Evolutionary conservation across 2,113 vertebrate species (phyloP), one percentile per base, ranked within the genome.

Genomic region (Riparia riparia): DNA sequence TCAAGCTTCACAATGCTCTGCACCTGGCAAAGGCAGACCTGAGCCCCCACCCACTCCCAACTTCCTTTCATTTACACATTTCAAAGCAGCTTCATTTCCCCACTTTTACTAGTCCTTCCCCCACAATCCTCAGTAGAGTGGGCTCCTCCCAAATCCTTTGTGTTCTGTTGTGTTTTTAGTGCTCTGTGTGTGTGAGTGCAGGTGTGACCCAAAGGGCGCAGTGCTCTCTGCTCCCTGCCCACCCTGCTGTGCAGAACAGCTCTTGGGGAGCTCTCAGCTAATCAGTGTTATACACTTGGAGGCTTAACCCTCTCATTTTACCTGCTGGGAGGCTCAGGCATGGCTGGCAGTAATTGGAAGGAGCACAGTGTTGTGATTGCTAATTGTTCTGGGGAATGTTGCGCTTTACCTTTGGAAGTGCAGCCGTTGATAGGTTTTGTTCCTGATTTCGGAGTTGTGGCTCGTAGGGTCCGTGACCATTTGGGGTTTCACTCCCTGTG

Each of bases 261-360:
- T 50, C 95, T 50, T 4, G 5, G 74, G 64, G 63, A 2, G 7
- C 79, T 83, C 92, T 96, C 82, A 95, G 69, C 76, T 92, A 63
- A 84, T 96, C 93, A 85, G 60, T 37, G 54, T 44, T 68, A 58
- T 0, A 51, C 79, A 32, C 69, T 90, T 41, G 2, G 12, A 64
- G 76, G 12, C 80, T 42, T 6, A 81, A 65, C 83, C 85, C 88
- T 90, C 4, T 90, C 78, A 93, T 97, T 94, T 94, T 29, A 63
- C 95, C 60, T 86, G n/a, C 86, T 60, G 90, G 92, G 90, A 82
- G 92, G 83, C 72, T 94, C 72, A 82, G 82, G 56, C 64, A 34
- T 12, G 72, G 88, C 72, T 95, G 88, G 44, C 76, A 51, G 39
- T 20, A 68, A 81, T 24, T 82, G 76, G 72, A 78, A 72, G 41